Percentiles rank a stretch among this genome's conserved stretches.
Conservation (phyloP, 2,888 invertebrate species). For the Cantharis rustica region DNA sequence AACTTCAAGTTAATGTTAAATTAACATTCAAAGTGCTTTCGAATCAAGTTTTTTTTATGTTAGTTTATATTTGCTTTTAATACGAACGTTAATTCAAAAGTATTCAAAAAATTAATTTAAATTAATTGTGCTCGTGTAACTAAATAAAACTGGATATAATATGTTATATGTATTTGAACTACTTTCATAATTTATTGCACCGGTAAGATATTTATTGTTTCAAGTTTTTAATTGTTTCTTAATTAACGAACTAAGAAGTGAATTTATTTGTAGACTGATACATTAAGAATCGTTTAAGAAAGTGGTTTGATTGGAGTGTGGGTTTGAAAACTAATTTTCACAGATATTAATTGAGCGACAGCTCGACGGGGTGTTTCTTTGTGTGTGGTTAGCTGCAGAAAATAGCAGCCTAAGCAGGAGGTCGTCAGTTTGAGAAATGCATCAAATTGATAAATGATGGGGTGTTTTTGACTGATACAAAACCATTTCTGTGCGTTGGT, state of each 20-base stretch:
- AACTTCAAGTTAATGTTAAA: background rate
- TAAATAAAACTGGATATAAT: background rate
- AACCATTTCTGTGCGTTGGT: conserved; percentile 47
- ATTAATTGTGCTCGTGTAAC: background rate
- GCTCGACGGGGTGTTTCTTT: conserved; percentile 17
- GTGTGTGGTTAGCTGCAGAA: conserved; percentile 30
- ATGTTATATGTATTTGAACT: background rate
- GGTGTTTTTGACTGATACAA: conserved; percentile 52
- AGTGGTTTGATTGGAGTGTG: background rate
- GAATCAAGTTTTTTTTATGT: background rate
- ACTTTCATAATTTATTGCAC: background rate
- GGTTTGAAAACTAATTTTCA: background rate
- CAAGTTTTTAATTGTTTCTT: background rate
- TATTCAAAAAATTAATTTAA: background rate
- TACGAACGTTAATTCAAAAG: background rate
- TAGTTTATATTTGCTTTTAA: background rate
- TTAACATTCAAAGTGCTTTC: background rate
- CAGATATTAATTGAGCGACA: conserved; percentile 6
- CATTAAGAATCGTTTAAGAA: background rate
- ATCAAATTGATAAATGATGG: conserved; percentile 52
- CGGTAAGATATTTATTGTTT: background rate
- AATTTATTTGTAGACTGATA: background rate
- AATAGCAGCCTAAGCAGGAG: conserved; percentile 36
- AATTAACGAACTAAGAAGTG: background rate
- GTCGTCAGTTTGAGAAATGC: conserved; percentile 48